phyloP scores from a whole-genome alignment of 2,888 invertebrate species.

The Tinea semifulvella region DNA sequence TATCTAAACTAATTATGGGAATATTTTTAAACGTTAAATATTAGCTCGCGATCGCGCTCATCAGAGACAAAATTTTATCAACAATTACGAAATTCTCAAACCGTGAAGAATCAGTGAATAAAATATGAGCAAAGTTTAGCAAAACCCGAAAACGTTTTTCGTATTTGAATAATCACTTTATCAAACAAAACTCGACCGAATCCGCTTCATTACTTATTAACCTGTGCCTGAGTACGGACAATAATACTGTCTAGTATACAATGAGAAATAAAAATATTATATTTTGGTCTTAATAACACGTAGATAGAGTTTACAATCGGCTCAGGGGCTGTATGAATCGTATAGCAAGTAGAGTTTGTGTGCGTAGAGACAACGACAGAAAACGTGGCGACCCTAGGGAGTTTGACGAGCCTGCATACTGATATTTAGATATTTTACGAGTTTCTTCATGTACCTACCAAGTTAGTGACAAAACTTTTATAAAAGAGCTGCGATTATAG shows the following conservation, averaged over 20 bases:
- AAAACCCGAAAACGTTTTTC: slow-evolving; percentile 61
- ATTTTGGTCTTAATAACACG: neutral
- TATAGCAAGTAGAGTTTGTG: neutral
- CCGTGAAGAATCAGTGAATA: slow-evolving; percentile 60
- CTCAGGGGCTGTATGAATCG: neutral
- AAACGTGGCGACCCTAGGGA: neutral
- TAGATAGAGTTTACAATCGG: neutral
- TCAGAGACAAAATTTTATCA: slow-evolving; percentile 38
- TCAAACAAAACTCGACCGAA: slow-evolving; percentile 60
- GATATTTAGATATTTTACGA: slow-evolving; percentile 1
- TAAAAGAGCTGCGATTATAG: no score
- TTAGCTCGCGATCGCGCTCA: slow-evolving; percentile 16
- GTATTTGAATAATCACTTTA: slow-evolving; percentile 66
- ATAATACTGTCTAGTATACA: slow-evolving; percentile 16
- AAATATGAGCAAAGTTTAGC: slow-evolving; percentile 62
- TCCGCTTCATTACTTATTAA: slow-evolving; percentile 63
- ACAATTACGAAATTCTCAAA: slow-evolving; percentile 49
- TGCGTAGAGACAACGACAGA: neutral
- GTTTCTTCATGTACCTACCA: no score
- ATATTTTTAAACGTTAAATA: slow-evolving; percentile 10
- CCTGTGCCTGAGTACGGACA: slow-evolving; percentile 46
- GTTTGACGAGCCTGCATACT: neutral
- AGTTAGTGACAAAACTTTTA: no score
- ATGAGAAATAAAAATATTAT: neutral
- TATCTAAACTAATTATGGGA: slow-evolving; percentile 1